A percentile compares a stretch with the other conserved stretches of the same genome.
Evolutionary conservation across 2,113 vertebrate species (phyloP).

Genomic region (Cricetomys ansorgei): DNA sequence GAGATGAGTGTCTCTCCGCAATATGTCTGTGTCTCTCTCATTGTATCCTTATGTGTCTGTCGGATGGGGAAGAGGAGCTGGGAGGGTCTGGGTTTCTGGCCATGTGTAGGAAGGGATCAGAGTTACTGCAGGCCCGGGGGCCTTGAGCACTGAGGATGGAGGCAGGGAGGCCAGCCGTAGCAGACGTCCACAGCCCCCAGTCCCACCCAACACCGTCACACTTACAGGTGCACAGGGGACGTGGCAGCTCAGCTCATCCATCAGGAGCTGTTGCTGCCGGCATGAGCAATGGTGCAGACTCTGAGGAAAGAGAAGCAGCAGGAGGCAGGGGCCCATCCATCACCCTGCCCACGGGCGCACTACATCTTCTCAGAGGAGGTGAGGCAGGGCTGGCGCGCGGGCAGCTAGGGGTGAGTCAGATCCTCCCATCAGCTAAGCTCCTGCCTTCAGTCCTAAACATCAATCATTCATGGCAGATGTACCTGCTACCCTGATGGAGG

Average conservation of each 20-base stretch:
- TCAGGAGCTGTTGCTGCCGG: rapidly evolving
- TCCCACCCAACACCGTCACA: background rate
- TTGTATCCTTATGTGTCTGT: no score
- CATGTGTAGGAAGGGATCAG: background rate
- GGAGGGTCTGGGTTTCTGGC: background rate
- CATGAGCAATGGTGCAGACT: background rate
- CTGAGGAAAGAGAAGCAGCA: background rate
- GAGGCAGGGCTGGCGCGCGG: rapidly evolving
- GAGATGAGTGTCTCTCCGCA: background rate
- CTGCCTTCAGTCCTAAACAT: background rate
- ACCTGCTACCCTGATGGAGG: background rate
- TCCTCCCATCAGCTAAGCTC: rapidly evolving
- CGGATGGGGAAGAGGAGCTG: background rate
- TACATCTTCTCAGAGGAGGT: background rate
- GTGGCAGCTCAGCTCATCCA: background rate
- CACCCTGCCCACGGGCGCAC: background rate
- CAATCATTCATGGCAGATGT: background rate
- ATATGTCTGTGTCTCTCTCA: background rate
- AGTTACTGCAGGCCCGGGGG: background rate
- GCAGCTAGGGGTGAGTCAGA: background rate
- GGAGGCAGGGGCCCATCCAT: constrained; percentile 32
- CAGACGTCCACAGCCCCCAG: background rate
- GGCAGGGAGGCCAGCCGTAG: background rate
- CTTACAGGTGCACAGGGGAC: background rate
- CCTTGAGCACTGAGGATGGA: background rate